These are phyloP conservation scores for Ceraclea dissimilis DNA, from an alignment of 2,888 invertebrate genomes.

Conservation along the genomic window DNA sequence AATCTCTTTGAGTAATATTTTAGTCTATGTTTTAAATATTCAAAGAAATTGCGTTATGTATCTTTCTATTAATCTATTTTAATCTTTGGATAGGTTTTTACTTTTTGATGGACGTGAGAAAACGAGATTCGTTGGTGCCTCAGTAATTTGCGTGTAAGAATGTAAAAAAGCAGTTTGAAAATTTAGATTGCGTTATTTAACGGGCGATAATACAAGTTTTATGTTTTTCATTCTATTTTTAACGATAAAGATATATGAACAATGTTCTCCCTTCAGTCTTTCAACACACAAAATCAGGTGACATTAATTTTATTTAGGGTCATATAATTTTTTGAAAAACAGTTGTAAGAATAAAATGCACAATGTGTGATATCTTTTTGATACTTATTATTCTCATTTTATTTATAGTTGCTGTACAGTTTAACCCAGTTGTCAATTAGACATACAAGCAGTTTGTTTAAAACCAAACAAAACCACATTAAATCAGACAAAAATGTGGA, in stretches of 20 bases:
- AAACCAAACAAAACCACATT: constrained; percentile 40
- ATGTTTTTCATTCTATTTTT: not conserved
- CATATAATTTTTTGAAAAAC: constrained; percentile 12
- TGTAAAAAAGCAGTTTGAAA: not conserved
- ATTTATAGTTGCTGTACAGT: constrained; percentile 45
- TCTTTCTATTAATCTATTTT: too few species aligned
- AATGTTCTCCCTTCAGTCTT: constrained; percentile 50
- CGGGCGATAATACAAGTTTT: constrained; percentile 1
- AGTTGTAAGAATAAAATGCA: constrained; percentile 13
- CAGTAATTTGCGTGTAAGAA: not conserved
- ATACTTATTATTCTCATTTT: constrained; percentile 15
- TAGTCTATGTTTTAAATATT: too few species aligned
- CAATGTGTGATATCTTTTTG: too few species aligned
- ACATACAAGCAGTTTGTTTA: constrained; percentile 39
- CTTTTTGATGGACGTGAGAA: not conserved
- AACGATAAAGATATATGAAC: constrained; percentile 38
- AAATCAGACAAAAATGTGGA: constrained; percentile 38
- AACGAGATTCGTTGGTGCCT: not conserved
- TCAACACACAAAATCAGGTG: constrained; percentile 50
- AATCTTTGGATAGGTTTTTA: not conserved
- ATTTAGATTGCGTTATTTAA: not conserved
- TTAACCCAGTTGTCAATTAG: constrained; percentile 45
- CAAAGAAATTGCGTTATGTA: too few species aligned
- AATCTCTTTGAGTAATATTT: too few species aligned
- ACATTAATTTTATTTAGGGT: constrained; percentile 20